phyloP scores from a whole-genome alignment of 2,113 vertebrate species.

The Ageneiosus marmoratus region DNA sequence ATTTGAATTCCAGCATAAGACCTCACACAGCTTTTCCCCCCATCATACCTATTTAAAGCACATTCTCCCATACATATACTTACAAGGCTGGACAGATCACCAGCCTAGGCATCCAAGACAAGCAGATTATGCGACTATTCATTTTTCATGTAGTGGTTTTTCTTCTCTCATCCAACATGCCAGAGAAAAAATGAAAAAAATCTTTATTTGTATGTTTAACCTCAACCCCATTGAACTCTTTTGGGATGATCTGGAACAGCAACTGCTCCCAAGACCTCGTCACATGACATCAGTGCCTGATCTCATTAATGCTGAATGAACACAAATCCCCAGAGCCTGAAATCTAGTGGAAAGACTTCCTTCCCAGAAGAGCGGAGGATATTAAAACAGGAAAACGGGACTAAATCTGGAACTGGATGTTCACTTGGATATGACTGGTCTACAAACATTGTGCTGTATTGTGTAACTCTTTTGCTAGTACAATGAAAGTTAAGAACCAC shows the following conservation, averaged over 20 bases:
- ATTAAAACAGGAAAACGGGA: neutral
- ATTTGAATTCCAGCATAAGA: neutral
- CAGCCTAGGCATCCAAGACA: neutral
- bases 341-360: neutral
- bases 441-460: neutral
- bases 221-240: neutral
- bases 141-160: neutral
- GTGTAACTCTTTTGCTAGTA: neutral
- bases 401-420: neutral
- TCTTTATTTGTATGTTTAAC: neutral
- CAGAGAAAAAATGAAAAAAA: neutral
- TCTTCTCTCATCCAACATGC: neutral
- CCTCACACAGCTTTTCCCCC: neutral
- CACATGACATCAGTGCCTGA: neutral
- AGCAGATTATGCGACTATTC: neutral
- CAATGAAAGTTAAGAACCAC: neutral
- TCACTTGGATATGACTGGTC: neutral
- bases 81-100: neutral
- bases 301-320: neutral
- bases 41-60: neutral
- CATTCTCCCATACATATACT: neutral
- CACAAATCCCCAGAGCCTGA: neutral
- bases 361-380: neutral
- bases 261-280: neutral
- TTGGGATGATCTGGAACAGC: neutral